phyloP scores from a whole-genome alignment of 2,888 invertebrate genomes.

The Heliconius ethilla region DNA sequence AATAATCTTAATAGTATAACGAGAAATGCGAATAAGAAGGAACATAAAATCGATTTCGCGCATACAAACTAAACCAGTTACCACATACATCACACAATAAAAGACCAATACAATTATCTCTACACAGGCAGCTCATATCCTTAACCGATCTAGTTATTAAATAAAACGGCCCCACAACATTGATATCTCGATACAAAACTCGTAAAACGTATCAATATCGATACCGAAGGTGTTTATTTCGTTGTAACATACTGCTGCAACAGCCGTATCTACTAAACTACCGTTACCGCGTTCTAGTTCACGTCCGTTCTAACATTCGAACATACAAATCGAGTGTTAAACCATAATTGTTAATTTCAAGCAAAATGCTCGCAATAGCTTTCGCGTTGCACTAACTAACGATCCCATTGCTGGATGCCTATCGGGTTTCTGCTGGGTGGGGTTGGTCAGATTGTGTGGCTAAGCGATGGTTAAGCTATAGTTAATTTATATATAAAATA shows the following conservation, averaged over 20 bases:
- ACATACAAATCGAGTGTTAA: conserved; percentile 72
- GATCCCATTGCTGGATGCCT: conserved; percentile 78
- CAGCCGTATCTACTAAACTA: conserved; percentile 46
- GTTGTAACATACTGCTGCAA: conserved; percentile 43
- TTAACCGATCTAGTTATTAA: conserved; percentile 3
- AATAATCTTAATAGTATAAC: no score
- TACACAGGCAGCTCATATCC: background rate
- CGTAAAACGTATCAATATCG: conserved; percentile 29
- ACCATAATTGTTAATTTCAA: conserved; percentile 80
- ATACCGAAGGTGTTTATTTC: conserved; percentile 39
- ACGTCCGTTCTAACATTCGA: conserved; percentile 53
- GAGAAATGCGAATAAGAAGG: no score
- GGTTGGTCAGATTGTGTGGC: conserved; percentile 48
- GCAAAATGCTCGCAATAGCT: conserved; percentile 76
- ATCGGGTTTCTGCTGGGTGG: conserved; percentile 73
- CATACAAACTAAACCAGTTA: background rate
- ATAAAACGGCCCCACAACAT: background rate
- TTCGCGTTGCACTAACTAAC: conserved; percentile 75
- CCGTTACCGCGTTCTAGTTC: conserved; percentile 50
- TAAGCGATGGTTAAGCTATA: conserved; percentile 45
- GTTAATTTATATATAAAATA: background rate
- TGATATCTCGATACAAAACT: conserved; percentile 5
- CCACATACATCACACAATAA: background rate
- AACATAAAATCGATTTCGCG: background rate
- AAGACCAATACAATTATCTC: background rate